phyloP scores from a whole-genome alignment of 2,113 vertebrate species.

The Labeo catla region DNA sequence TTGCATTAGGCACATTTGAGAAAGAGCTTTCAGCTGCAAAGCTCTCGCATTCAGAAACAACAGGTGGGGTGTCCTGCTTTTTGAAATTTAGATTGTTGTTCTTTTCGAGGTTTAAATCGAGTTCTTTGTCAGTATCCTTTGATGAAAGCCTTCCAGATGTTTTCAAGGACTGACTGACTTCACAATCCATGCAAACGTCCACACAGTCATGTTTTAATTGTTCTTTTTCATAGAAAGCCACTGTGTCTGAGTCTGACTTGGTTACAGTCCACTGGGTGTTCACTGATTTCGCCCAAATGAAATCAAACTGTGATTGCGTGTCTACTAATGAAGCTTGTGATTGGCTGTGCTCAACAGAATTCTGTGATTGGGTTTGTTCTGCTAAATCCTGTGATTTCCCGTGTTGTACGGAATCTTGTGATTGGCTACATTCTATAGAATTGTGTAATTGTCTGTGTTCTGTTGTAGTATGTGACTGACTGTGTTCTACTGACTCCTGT shows the following conservation, averaged over 20 bases:
- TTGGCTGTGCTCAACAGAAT: not conserved
- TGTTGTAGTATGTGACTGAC: not conserved
- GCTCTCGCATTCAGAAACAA: not conserved
- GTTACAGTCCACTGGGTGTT: not conserved
- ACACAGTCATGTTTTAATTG: not conserved
- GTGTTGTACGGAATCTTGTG: not conserved
- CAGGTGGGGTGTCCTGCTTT: not conserved
- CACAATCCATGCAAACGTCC: not conserved
- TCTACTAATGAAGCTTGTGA: not conserved
- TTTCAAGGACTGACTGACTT: not conserved
- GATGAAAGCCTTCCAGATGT: not conserved
- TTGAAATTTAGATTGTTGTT: not conserved
- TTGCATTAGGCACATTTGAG: not conserved
- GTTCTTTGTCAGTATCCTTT: slow-evolving; percentile 1
- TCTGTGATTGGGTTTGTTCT: not conserved
- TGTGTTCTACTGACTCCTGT: not conserved
- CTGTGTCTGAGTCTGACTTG: not conserved
- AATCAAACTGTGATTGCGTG: not conserved
- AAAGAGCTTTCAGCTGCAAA: slow-evolving; percentile 6
- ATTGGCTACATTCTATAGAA: not conserved
- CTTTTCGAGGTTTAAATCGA: not conserved
- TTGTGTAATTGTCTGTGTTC: not conserved
- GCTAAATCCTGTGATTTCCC: not conserved
- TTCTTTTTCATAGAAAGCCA: not conserved
- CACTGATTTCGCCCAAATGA: not conserved